These are phyloP conservation scores for Penelope pileata DNA, from an alignment of 2,113 vertebrate genomes.

Conservation along the genomic window DNA sequence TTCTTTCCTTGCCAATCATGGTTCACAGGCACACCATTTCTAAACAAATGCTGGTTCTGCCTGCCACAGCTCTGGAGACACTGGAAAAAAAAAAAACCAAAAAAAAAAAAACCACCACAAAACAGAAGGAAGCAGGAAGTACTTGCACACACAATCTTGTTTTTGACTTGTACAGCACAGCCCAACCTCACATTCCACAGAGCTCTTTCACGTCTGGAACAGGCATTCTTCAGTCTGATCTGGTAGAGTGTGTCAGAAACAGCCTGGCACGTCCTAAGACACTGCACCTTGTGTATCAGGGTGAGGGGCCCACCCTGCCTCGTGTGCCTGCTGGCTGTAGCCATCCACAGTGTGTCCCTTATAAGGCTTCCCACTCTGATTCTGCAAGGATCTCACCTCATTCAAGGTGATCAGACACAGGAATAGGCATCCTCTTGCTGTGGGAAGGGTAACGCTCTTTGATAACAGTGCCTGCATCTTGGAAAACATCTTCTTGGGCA, in stretches of 20 bases:
- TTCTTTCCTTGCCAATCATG: background rate
- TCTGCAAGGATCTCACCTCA: background rate
- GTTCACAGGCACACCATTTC: background rate
- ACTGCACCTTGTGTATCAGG: background rate
- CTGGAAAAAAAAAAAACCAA: background rate
- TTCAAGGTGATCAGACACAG: background rate
- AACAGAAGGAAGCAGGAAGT: background rate
- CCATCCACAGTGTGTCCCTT: fast-evolving
- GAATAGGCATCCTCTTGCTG: background rate
- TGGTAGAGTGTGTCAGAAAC: background rate
- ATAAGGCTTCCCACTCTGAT: background rate
- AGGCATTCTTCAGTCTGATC: background rate
- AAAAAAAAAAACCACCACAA: too few relatives aligned
- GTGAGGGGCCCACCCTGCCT: background rate
- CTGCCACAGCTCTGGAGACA: background rate
- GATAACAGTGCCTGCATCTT: background rate
- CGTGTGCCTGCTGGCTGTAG: background rate
- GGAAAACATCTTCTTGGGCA: background rate
- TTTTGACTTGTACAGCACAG: background rate
- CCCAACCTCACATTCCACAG: background rate
- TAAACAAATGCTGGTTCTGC: background rate
- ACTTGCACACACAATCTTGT: background rate
- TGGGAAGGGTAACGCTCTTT: background rate
- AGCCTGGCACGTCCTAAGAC: background rate
- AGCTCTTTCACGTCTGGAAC: background rate